phyloP scores from a whole-genome alignment of 2,113 vertebrate species.

The Australoheros scitulus region DNA sequence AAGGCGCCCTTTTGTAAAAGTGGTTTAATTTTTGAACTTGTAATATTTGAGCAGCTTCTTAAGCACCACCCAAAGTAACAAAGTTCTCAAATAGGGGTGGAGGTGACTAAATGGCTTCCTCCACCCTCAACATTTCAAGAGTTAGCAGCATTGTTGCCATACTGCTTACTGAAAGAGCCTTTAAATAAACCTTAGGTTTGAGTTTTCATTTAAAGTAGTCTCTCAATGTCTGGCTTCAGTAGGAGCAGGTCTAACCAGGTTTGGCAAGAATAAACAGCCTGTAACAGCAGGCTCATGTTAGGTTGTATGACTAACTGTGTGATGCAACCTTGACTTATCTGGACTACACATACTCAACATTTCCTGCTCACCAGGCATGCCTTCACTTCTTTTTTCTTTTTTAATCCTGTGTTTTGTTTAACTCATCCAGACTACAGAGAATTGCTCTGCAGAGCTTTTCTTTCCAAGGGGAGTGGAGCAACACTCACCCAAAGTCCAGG shows the following conservation, averaged over 20 bases:
- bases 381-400: neutral
- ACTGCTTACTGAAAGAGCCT: too few relatives aligned
- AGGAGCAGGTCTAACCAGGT: slow-evolving; percentile 1
- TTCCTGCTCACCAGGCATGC: neutral
- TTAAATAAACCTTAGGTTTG: neutral
- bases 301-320: neutral
- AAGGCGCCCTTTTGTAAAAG: neutral
- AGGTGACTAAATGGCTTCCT: neutral
- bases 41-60: neutral
- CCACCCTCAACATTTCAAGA: neutral
- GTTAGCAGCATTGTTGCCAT: neutral
- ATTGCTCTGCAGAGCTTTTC: slow-evolving; percentile 86
- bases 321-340: slow-evolving; percentile 1
- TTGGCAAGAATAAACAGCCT: slow-evolving; percentile 4
- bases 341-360: slow-evolving; percentile 15
- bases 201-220: neutral
- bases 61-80: neutral
- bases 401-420: neutral
- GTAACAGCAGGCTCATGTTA: slow-evolving; percentile 1
- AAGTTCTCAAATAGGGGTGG: neutral
- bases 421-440: slow-evolving; percentile 42
- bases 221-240: neutral
- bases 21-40: neutral
- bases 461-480: slow-evolving; percentile 72
- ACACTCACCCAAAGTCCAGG: slow-evolving; percentile 80